These are phyloP conservation scores for Asteroscopus sphinx DNA, from an alignment of 2,888 invertebrate genomes.

Conservation along the genomic window DNA sequence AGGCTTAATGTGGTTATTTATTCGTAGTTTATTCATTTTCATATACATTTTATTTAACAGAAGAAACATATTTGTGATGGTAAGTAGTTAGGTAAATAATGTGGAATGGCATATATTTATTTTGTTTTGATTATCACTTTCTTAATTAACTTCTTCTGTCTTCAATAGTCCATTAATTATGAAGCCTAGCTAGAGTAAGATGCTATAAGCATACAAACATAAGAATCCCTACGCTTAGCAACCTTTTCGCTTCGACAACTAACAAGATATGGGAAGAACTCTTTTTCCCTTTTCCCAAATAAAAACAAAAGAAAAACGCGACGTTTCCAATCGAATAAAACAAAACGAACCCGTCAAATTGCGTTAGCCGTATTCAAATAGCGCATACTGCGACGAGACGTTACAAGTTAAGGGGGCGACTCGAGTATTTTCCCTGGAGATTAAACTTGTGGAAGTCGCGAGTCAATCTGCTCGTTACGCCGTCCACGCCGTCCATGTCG, in stretches of 20 bases:
- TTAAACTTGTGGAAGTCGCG: slow-evolving; percentile 59
- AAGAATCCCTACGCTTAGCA: background rate
- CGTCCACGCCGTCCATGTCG: slow-evolving; percentile 50
- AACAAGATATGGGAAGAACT: slow-evolving; percentile 25
- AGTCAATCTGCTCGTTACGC: slow-evolving; percentile 72
- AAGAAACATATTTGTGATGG: slow-evolving; percentile 2
- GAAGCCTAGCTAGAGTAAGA: too few relatives aligned
- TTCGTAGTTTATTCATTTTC: slow-evolving; percentile 18
- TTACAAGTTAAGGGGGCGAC: slow-evolving; percentile 53
- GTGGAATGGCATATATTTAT: too few relatives aligned
- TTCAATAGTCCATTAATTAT: too few relatives aligned
- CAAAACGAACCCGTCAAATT: slow-evolving; percentile 51
- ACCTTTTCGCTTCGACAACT: slow-evolving; percentile 3
- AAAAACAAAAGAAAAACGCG: slow-evolving; percentile 43
- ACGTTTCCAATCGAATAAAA: slow-evolving; percentile 50
- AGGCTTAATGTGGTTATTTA: slow-evolving; percentile 30
- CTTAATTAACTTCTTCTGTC: too few relatives aligned
- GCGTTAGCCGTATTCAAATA: slow-evolving; percentile 53
- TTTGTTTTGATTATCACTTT: too few relatives aligned
- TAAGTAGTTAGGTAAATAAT: background rate
- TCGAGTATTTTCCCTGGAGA: slow-evolving; percentile 67
- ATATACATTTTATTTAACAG: slow-evolving; percentile 9
- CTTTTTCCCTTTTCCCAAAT: slow-evolving; percentile 27
- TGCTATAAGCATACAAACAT: too few relatives aligned
- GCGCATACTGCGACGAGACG: slow-evolving; percentile 46